phyloP scores from a whole-genome alignment of 2,888 invertebrate genomes.

The Lycia hirtaria region DNA sequence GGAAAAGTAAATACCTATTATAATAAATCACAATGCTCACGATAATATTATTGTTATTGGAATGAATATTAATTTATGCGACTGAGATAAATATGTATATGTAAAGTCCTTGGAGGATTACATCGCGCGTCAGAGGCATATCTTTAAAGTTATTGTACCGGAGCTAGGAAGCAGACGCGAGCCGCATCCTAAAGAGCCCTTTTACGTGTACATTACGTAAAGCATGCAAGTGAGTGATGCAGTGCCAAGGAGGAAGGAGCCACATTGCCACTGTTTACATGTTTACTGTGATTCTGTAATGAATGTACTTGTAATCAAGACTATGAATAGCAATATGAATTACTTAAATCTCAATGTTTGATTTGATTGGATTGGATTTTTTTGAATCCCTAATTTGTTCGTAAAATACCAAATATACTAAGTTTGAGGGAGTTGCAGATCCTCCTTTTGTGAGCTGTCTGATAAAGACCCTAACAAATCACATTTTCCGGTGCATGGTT shows the following conservation, averaged over 20 bases:
- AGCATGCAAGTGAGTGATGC: slow-evolving; percentile 46
- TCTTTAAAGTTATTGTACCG: slow-evolving; percentile 37
- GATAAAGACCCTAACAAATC: too few species aligned
- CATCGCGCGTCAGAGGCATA: slow-evolving; percentile 49
- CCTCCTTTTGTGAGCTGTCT: too few species aligned
- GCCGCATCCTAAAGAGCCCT: slow-evolving; percentile 47
- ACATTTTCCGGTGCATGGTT: too few species aligned
- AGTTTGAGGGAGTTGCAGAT: too few species aligned
- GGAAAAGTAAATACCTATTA: neutral
- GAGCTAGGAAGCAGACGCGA: slow-evolving; percentile 56
- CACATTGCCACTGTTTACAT: slow-evolving; percentile 47
- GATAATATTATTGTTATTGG: neutral
- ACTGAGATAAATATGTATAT: slow-evolving; percentile 3
- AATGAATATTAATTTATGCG: neutral
- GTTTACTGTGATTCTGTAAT: slow-evolving; percentile 36
- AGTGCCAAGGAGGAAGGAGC: slow-evolving; percentile 69
- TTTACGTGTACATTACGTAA: slow-evolving; percentile 63
- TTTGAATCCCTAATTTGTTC: too few species aligned
- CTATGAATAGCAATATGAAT: slow-evolving; percentile 20
- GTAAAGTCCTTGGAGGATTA: slow-evolving; percentile 38
- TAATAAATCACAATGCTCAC: neutral
- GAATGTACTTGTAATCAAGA: slow-evolving; percentile 18
- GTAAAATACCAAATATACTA: too few species aligned
- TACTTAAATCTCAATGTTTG: neutral
- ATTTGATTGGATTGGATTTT: too few species aligned